Conservation (phyloP, 2,113 vertebrate genomes). For the Chloropsis cyanopogon region DNA sequence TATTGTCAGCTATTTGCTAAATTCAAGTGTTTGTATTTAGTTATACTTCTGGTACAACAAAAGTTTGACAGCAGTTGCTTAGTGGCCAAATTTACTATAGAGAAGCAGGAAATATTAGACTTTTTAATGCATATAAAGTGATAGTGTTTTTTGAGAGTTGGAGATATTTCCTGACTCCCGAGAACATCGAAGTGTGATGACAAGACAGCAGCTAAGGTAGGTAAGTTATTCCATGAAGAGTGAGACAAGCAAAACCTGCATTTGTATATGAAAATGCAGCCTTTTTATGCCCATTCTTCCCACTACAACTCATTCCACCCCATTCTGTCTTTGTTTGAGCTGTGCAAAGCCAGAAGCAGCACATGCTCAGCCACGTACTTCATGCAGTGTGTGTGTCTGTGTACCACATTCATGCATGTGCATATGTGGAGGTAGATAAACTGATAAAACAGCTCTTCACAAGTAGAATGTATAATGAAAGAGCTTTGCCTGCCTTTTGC, state of each 20-base stretch:
- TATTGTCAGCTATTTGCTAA: not conserved
- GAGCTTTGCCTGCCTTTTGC: not conserved
- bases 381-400: not conserved
- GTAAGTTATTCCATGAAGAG: not conserved
- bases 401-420: not conserved
- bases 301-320: not conserved
- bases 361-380: not conserved
- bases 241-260: not conserved
- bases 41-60: not conserved
- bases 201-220: not conserved
- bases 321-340: not conserved
- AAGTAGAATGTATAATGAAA: accelerated
- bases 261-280: not conserved
- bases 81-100: not conserved
- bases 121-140: not conserved
- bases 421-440: not conserved
- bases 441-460: not conserved
- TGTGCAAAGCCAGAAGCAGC: not conserved
- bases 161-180: not conserved
- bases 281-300: not conserved
- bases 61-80: not conserved
- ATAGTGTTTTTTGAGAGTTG: not conserved
- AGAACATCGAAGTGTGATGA: not conserved
- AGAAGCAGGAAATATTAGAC: not conserved
- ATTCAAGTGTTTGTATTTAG: not conserved